Evolutionary conservation across 2,888 invertebrate genomes (phyloP).

Genomic region (Bursaphelenchus okinawaensis): DNA sequence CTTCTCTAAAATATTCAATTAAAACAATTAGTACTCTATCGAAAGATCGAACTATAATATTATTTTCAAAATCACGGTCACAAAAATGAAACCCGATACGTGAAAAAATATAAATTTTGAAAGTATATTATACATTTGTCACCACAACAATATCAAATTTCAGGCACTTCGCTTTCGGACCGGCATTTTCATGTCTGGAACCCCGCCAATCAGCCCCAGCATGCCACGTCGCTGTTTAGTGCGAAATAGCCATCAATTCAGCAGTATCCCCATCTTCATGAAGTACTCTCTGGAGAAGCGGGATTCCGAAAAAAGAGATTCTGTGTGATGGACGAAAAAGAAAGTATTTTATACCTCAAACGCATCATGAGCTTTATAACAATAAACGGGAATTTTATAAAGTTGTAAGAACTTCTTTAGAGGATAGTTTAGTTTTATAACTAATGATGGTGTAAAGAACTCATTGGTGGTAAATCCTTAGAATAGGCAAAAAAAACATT

Average conservation of each 20-base stretch:
- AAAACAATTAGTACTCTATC: too few relatives aligned
- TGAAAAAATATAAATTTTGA: too few relatives aligned
- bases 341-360: background rate
- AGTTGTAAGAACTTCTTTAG: too few relatives aligned
- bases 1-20: too few relatives aligned
- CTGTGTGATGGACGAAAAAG: background rate
- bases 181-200: background rate
- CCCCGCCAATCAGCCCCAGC: background rate
- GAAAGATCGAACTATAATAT: too few relatives aligned
- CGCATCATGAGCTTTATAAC: background rate
- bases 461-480: too few relatives aligned
- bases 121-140: too few relatives aligned
- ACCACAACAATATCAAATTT: background rate
- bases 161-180: conserved; percentile 4
- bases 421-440: too few relatives aligned
- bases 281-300: background rate
- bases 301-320: background rate
- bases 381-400: background rate
- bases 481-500: too few relatives aligned
- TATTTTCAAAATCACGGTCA: too few relatives aligned
- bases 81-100: too few relatives aligned
- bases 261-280: conserved; percentile 5
- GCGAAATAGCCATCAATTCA: background rate
- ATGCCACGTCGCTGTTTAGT: background rate
- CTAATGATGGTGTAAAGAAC: too few relatives aligned